Base-by-base conservation (phyloP, 2,888 invertebrate species). In the Falcaria lacertinaria region DNA sequence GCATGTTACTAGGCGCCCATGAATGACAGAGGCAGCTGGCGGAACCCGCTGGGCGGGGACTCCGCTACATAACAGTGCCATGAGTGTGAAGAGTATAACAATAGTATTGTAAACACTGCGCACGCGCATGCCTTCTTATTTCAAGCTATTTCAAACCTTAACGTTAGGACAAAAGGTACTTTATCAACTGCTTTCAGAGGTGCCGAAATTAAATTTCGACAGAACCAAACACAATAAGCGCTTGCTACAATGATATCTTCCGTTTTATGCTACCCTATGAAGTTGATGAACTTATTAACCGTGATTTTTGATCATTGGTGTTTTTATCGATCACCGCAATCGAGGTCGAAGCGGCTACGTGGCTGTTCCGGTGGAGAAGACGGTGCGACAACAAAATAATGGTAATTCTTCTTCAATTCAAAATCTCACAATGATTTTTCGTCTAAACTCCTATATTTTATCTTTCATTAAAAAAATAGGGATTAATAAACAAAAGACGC, bases 1-100 rank as follows among this genome's bases (percentile, higher is more conserved):
- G 87, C 89, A 79, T 78, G 64, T 64, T 81, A 85, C 84, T 62
- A 85, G 84, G 85, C 62, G 57, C 51, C 33, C 72, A 82, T 73
- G 58, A 63, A 43, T 6, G 25, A 28, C 44, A 51, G 59, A 64
- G 60, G 48, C 39, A 33, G 42, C 42, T 43, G 50, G 15, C 25
- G 39, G 45, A 45, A 47, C 42, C 50, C 47, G 51, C 36, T 33
- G 34, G 42, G 48, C 36, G 48, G 41, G 43, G 34, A 41, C 43
- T 39, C 45, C 43, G 41, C 16, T n/a, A 39, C 34, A 41, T 37
- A 43, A 45, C 48, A n/a, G n/a, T n/a, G n/a, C n/a, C n/a, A n/a
- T n/a, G n/a, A n/a, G n/a, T n/a, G n/a, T n/a, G n/a, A n/a, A n/a
- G n/a, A n/a, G n/a, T n/a, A n/a, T n/a, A n/a, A n/a, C n/a, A n/a